Evolutionary conservation across 2,888 invertebrate genomes (phyloP), one percentile per base, ranked within the genome.

Genomic region (Caenorhabditis drosophilae): DNA sequence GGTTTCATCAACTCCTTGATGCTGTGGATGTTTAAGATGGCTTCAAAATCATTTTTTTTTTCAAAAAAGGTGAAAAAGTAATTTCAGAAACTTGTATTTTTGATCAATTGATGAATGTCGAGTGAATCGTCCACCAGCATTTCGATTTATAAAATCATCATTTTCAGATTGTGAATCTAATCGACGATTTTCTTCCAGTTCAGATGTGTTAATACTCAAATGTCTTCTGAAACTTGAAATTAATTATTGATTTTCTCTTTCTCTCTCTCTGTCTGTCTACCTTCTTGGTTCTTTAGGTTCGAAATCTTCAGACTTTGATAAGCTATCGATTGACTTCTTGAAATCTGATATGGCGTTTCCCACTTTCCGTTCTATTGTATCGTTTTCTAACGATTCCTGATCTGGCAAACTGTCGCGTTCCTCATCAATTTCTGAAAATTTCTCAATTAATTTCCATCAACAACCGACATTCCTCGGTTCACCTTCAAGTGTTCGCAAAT

Each of bases 371-470:
- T n/a, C n/a, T n/a, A n/a, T n/a, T n/a, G n/a, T n/a, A n/a, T n/a
- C n/a, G n/a, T n/a, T n/a, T n/a, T n/a, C n/a, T n/a, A n/a, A n/a
- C 35, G 41, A 41, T 16, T 59, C 59, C 15, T 59, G 52, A 35
- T 59, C 59, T 16, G 52, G 59, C 9, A 59, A 16, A 52, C 59
- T 59, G 47, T 58, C 58, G 12, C 58, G 58, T 16, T 59, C 59
- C 15, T 59, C 59, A 27, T 59, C 52, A 35, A 59, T 59, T 27
- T 59, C 59, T 57, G 38, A 2, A 46, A 31, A 20, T 31, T 9
- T 31, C n/a, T n/a, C n/a, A n/a, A n/a, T n/a, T n/a, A n/a, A n/a
- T n/a, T n/a, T n/a, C n/a, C n/a, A n/a, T n/a, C n/a, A n/a, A n/a
- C n/a, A n/a, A n/a, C n/a, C n/a, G n/a, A n/a, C n/a, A n/a, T n/a